Conservation (phyloP, 2,797 vertebrate genomes). For the Saxicola maurus region DNA sequence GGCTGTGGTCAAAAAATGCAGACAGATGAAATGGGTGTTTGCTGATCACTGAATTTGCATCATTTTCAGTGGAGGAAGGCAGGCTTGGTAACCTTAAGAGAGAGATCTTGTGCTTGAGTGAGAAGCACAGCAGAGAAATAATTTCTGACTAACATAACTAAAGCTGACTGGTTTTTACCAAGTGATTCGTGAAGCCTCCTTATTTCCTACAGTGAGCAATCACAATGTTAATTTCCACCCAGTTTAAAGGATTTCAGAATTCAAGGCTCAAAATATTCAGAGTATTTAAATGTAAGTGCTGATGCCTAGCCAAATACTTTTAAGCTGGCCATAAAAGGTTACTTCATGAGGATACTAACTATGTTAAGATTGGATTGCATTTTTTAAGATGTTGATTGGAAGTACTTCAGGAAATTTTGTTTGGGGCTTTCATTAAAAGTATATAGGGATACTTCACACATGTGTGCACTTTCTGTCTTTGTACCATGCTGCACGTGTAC, state of each 20-base stretch:
- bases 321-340: background rate
- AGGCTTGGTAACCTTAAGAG: background rate
- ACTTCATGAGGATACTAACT: background rate
- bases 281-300: background rate
- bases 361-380: background rate
- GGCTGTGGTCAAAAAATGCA: background rate
- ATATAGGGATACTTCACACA: constrained; percentile 23
- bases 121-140: background rate
- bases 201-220: background rate
- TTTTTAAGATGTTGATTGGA: constrained; percentile 53
- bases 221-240: background rate
- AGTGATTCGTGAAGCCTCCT: background rate
- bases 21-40: background rate
- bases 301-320: background rate
- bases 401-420: constrained; percentile 50
- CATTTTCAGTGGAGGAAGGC: background rate
- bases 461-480: background rate
- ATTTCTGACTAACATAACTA: background rate
- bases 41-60: background rate
- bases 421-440: constrained; percentile 31
- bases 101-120: fast-evolving
- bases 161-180: background rate
- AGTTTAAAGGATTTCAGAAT: background rate
- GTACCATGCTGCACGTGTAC: background rate
- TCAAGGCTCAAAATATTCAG: background rate